These are phyloP conservation scores for Cladopsammia gracilis DNA, from an alignment of 64 coral and sea anemone species.

Conservation along the genomic window DNA sequence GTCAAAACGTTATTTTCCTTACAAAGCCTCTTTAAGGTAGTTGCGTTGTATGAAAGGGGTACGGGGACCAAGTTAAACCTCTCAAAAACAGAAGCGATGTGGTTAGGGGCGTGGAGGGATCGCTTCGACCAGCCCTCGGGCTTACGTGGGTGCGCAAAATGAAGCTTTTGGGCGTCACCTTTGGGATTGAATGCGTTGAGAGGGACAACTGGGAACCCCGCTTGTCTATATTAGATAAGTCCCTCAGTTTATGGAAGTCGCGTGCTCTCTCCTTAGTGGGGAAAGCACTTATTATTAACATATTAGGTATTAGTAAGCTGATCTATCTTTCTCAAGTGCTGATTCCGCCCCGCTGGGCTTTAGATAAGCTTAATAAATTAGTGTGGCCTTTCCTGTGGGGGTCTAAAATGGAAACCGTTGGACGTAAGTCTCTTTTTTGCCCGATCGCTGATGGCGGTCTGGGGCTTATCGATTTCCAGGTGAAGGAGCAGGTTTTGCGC, in stretches of 20 bases:
- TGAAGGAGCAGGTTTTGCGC: background rate
- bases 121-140: background rate
- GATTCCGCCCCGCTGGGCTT: background rate
- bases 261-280: background rate
- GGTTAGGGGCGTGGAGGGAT: background rate
- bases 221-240: background rate
- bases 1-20: too few species aligned
- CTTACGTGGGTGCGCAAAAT: background rate
- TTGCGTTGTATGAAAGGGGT: background rate
- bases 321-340: background rate
- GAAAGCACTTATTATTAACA: background rate
- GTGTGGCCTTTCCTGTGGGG: slow-evolving; percentile 9
- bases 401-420: background rate
- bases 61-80: background rate
- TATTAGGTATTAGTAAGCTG: background rate
- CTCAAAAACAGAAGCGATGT: slow-evolving; percentile 23
- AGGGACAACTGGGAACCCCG: background rate
- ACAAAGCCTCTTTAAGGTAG: too few species aligned
- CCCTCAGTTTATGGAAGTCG: background rate
- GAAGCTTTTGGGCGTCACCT: background rate
- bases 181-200: background rate
- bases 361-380: background rate
- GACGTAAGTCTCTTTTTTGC: background rate
- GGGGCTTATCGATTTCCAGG: background rate
- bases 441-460: background rate